phyloP scores from a whole-genome alignment of 2,113 vertebrate species.

The Lophochroa leadbeateri region DNA sequence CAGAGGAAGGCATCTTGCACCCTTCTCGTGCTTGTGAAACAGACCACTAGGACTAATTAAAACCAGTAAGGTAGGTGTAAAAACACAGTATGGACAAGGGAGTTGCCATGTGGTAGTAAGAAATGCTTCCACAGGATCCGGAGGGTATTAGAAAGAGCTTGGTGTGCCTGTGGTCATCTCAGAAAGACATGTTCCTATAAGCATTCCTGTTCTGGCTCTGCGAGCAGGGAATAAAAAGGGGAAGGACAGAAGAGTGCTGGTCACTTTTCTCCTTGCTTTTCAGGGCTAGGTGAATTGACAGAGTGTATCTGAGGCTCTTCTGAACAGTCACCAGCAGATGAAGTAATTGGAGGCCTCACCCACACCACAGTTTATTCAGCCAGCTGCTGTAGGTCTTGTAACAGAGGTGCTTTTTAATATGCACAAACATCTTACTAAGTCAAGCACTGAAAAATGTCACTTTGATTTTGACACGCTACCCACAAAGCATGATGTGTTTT shows the following conservation, averaged over 20 bases:
- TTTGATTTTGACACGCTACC: background rate
- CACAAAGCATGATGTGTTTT: background rate
- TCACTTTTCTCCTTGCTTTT: background rate
- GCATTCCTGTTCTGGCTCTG: background rate
- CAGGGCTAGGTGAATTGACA: background rate
- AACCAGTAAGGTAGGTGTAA: background rate
- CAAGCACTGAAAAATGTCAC: background rate
- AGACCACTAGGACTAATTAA: background rate
- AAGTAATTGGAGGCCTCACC: conserved; percentile 18
- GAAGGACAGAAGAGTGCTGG: background rate
- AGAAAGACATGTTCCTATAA: background rate
- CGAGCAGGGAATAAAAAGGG: background rate
- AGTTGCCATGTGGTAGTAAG: background rate
- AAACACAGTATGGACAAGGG: background rate
- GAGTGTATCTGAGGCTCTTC: background rate
- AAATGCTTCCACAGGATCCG: background rate
- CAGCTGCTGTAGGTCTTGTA: background rate
- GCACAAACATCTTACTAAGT: background rate
- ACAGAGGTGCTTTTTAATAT: background rate
- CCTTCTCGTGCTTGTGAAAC: background rate
- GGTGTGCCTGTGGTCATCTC: background rate
- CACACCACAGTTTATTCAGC: background rate
- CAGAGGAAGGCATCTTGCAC: background rate
- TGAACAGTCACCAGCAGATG: conserved; percentile 16
- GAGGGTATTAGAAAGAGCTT: background rate